Conservation (phyloP, 2,888 invertebrate genomes). For the Scaptomyza tumidula region DNA sequence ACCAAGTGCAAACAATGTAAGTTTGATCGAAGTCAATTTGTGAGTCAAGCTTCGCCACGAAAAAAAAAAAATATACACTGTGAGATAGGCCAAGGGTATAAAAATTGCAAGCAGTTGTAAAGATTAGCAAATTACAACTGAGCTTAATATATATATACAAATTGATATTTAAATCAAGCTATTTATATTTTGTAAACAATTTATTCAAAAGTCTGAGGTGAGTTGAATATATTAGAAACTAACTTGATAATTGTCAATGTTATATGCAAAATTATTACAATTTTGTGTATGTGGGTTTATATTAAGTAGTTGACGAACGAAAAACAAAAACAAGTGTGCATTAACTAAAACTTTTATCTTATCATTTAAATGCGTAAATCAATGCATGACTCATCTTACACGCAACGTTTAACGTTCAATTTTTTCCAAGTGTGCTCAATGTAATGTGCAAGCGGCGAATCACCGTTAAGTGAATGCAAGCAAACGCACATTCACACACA, state of each 20-base stretch:
- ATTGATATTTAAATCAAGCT: neutral
- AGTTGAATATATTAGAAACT: neutral
- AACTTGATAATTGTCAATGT: neutral
- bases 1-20: constrained; percentile 25
- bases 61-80: neutral
- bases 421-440: constrained; percentile 22
- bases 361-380: constrained; percentile 3
- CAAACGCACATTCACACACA: constrained; percentile 19
- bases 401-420: constrained; percentile 28
- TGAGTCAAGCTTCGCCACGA: constrained; percentile 48
- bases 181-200: neutral
- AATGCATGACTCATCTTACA: constrained; percentile 37
- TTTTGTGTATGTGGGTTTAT: neutral
- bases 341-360: constrained; percentile 1
- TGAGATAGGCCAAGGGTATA: constrained; percentile 1
- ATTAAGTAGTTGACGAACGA: neutral
- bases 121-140: constrained; percentile 25
- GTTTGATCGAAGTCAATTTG: constrained; percentile 73
- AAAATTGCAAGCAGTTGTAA: constrained; percentile 15
- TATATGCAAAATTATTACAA: neutral
- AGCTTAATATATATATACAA: no score
- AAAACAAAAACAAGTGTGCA: neutral
- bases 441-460: constrained; percentile 35
- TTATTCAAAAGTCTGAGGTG: neutral
- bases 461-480: constrained; percentile 45